Evolutionary conservation across 2,888 invertebrate species (phyloP), one percentile per base, ranked within the genome.

Genomic region (Athrips mouffetella): DNA sequence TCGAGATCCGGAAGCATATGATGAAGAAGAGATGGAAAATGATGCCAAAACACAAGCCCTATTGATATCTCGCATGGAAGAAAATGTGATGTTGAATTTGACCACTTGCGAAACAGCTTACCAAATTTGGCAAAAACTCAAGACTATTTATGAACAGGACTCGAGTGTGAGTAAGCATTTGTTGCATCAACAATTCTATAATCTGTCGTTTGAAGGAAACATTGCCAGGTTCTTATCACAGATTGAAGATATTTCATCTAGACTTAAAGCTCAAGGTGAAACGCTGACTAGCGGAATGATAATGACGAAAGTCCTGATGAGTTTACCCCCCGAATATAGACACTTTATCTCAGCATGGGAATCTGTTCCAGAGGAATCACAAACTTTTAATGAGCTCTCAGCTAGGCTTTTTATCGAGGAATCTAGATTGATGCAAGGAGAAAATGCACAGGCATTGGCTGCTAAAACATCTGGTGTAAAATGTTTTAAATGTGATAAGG

Each of bases 51-150:
- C 62, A 0, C 67, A 69, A 47, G 52, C 58, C 3, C 33, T 56
- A 18, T 5, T 65, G 0, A 65, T 68, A 0, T 63, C 63, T 10
- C 47, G 64, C 15, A 63, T 70, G 58, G 23, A 61, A 0, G 66
- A 67, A 45, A 44, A 54, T 0, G 65, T 49, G 0, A 67, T 69
- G 67, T 2, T 63, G 4, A 68, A 67, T 47, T 53, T 68, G 1
- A 51, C 63, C 0, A 40, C 63, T 2, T 67, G 67, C 48, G 47
- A 45, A 2, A 63, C 54, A 1, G 57, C 67, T 0, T 52, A 55
- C 0, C 57, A 62, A 23, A 70, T 70, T 65, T 70, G 69, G 68
- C 11, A 31, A 13, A 71, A 70, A 41, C 45, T 68, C 4, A 15
- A 16, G 2, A 58, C 57, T 35, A 58, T 73, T 0, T 71, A 61